phyloP scores from a whole-genome alignment of 2,113 vertebrate species.

The Prunella fulvescens region DNA sequence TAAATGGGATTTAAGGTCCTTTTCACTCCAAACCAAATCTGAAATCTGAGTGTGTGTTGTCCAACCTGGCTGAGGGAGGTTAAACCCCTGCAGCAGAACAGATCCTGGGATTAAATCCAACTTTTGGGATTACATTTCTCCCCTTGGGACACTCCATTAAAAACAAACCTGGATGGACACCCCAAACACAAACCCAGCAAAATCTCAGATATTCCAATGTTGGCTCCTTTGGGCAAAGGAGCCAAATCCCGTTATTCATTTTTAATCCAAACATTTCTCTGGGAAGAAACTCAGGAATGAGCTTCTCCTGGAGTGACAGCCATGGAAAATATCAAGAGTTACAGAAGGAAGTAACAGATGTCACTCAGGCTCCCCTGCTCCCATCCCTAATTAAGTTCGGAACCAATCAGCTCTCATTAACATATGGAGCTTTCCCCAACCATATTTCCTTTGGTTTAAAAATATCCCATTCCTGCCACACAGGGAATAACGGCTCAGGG shows the following conservation, averaged over 20 bases:
- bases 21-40: neutral
- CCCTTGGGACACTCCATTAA: neutral
- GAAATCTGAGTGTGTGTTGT: fast-evolving
- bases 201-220: fast-evolving
- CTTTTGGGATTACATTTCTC: neutral
- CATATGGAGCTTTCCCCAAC: neutral
- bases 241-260: neutral
- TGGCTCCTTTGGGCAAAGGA: neutral
- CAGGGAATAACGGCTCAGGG: neutral
- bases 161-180: neutral
- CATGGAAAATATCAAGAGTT: neutral
- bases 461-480: neutral
- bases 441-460: neutral
- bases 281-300: neutral
- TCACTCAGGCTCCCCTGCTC: constrained; percentile 8
- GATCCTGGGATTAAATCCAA: neutral
- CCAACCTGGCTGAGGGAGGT: fast-evolving
- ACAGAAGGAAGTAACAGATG: neutral
- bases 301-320: neutral
- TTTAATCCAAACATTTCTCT: neutral
- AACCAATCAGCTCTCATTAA: neutral
- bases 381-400: constrained; percentile 29
- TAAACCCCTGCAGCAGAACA: neutral
- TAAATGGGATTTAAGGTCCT: neutral
- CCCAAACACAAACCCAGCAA: neutral